Evolutionary conservation across 2,888 invertebrate species (phyloP).

Genomic region (Pyrrhosoma nymphula): DNA sequence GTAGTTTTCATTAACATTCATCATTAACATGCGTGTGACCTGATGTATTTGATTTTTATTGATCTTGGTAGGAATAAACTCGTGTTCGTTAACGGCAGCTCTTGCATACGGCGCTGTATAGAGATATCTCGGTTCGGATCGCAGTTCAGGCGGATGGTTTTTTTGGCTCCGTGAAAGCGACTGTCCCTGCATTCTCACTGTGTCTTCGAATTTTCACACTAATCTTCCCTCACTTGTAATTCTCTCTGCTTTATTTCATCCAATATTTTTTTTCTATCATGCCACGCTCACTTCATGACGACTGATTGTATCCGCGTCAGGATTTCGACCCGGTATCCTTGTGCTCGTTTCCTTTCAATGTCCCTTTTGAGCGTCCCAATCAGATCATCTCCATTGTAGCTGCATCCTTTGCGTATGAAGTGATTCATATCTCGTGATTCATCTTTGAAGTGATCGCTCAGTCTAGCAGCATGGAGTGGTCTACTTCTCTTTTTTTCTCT

Average conservation of each 20-base stretch:
- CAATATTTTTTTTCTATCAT: background rate
- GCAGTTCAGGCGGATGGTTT: too few species aligned
- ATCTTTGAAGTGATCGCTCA: background rate
- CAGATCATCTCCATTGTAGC: background rate
- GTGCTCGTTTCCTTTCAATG: background rate
- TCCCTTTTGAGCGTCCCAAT: background rate
- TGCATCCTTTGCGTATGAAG: background rate
- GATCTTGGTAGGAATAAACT: too few species aligned
- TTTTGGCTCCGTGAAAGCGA: too few species aligned
- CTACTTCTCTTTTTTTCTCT: background rate
- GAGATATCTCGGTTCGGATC: too few species aligned
- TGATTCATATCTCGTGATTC: background rate
- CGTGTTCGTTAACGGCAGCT: too few species aligned
- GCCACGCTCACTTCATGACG: background rate
- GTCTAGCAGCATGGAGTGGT: background rate
- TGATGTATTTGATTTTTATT: too few species aligned
- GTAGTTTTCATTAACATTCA: too few species aligned
- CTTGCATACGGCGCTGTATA: too few species aligned
- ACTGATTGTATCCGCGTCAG: background rate
- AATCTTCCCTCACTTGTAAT: background rate
- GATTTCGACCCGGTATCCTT: background rate
- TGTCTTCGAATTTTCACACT: too few species aligned
- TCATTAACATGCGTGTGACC: too few species aligned
- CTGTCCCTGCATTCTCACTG: too few species aligned
- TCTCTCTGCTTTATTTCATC: too few species aligned